Percentiles rank a stretch among this genome's conserved stretches.
Evolutionary conservation across 2,797 vertebrate species (phyloP).

Genomic region (Holocentrus rufus): DNA sequence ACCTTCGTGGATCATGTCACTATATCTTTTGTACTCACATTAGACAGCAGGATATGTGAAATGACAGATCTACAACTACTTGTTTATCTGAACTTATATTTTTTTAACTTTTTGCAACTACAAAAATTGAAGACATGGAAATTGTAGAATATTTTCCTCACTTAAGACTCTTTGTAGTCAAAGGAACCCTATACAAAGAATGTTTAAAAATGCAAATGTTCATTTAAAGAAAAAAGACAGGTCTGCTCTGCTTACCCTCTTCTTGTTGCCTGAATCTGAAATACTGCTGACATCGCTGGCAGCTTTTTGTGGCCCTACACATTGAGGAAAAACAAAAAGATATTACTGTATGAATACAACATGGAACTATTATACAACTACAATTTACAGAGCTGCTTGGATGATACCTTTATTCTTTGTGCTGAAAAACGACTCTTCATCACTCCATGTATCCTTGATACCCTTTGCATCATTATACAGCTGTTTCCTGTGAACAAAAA

Average conservation of each 20-base stretch:
- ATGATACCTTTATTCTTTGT: constrained; percentile 34
- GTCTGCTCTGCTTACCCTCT: constrained; percentile 54
- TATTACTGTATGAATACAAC: neutral
- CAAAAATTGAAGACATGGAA: neutral
- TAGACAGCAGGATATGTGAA: too few species aligned
- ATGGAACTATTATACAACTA: neutral
- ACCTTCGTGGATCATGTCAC: too few species aligned
- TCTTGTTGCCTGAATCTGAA: constrained; percentile 49
- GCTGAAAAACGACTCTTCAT: constrained; percentile 69
- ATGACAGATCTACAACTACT: too few species aligned
- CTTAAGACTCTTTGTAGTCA: too few species aligned
- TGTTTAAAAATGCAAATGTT: neutral
- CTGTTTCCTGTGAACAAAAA: constrained; percentile 58
- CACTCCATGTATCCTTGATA: constrained; percentile 73
- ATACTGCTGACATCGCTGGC: constrained; percentile 8
- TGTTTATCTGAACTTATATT: too few species aligned
- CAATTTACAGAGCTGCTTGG: neutral
- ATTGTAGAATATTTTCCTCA: neutral
- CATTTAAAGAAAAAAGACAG: neutral
- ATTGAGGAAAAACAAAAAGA: constrained; percentile 8
- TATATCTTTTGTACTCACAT: too few species aligned
- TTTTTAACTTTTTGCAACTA: neutral
- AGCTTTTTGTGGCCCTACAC: constrained; percentile 16
- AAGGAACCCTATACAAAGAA: too few species aligned
- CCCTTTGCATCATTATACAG: constrained; percentile 53